Conservation (phyloP, 53 echinoderm and acorn worm species). For the Astropecten irregularis region DNA sequence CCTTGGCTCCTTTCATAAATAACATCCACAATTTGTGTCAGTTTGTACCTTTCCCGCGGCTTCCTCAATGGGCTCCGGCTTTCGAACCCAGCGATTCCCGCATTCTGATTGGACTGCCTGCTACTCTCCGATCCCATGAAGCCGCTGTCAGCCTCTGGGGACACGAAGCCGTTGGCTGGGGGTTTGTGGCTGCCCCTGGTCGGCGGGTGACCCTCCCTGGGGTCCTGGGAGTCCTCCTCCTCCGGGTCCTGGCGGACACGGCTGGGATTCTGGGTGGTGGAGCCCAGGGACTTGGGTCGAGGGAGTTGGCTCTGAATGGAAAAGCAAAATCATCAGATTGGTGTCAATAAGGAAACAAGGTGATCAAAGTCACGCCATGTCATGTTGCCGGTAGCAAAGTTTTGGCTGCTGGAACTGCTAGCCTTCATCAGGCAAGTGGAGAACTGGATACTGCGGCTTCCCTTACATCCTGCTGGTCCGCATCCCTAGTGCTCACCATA, state of each 20-base stretch:
- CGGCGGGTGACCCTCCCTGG: too few species aligned
- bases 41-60: neutral
- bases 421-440: too few species aligned
- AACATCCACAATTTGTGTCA: too few species aligned
- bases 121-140: conserved; percentile 98
- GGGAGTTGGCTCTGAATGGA: conserved; percentile 3
- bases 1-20: too few species aligned
- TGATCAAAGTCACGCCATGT: too few species aligned
- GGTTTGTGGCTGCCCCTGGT: conserved; percentile 10
- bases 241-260: neutral
- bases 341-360: too few species aligned
- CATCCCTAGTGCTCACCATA: too few species aligned
- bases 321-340: neutral
- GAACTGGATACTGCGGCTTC: too few species aligned
- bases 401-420: too few species aligned
- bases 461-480: too few species aligned
- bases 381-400: too few species aligned
- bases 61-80: conserved; percentile 2
- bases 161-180: neutral
- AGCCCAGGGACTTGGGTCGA: conserved; percentile 10
- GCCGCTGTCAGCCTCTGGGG: conserved; percentile 84
- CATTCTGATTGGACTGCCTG: conserved; percentile 79
- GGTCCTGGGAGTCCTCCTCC: conserved; percentile 2
- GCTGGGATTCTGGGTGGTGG: neutral
- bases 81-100: conserved; percentile 12